Evolutionary conservation across 2,113 vertebrate genomes (phyloP).

Genomic region (Bettongia penicillata): DNA sequence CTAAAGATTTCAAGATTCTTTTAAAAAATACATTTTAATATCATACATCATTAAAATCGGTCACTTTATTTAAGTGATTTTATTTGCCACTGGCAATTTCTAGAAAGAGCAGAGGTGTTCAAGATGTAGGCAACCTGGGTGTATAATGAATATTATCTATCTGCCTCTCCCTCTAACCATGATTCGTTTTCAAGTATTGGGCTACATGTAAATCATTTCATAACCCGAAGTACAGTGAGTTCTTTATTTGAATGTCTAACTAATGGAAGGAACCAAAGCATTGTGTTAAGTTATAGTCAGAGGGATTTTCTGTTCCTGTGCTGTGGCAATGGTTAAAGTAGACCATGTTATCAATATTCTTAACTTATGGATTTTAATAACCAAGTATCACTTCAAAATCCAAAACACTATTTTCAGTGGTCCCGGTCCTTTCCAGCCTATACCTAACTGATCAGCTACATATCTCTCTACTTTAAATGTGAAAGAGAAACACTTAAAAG

Average conservation of each 20-base stretch:
- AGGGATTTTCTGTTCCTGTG: background rate
- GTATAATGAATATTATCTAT: constrained; percentile 50
- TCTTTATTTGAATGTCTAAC: constrained; percentile 70
- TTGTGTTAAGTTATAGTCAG: background rate
- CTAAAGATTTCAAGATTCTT: constrained; percentile 66
- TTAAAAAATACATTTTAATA: constrained; percentile 69
- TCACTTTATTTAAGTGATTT: constrained; percentile 78
- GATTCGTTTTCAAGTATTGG: constrained; percentile 67
- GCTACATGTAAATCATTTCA: constrained; percentile 63
- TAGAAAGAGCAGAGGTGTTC: constrained; percentile 62
- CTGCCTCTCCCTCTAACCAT: constrained; percentile 49
- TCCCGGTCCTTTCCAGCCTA: too few relatives aligned
- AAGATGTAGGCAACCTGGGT: constrained; percentile 40
- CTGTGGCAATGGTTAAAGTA: background rate
- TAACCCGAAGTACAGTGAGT: constrained; percentile 53
- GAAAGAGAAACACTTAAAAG: background rate
- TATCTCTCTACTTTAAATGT: background rate
- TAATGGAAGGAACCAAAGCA: constrained; percentile 65
- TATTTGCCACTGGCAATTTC: constrained; percentile 75
- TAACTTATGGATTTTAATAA: too few relatives aligned
- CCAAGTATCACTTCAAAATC: too few relatives aligned
- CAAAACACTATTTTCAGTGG: too few relatives aligned
- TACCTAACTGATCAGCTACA: background rate
- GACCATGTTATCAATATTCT: background rate
- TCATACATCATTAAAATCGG: constrained; percentile 64